Base-by-base conservation (phyloP, 1,140 invertebrate species). In the Conus betulinus region DNA sequence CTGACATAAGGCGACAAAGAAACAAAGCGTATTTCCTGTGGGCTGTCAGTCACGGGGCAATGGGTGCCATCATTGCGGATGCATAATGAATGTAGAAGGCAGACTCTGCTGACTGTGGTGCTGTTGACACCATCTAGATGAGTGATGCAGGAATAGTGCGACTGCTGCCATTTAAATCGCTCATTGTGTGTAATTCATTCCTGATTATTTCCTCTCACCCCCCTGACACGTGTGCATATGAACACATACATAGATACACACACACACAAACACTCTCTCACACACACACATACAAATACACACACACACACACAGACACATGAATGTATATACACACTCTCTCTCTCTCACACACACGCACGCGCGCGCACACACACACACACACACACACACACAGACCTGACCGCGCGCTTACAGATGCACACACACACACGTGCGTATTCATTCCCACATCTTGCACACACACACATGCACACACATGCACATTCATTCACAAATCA, bases 321-420 rank as follows among this genome's bases (percentile, higher is more conserved):
- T 39, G 60, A 1, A 55, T 51, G 27, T 55, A 82, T 60, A 25
- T 0, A 84, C 20, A 84, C 53, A 84, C 20, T 2, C 17, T 25
- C 13, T 7, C 53, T 17, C 53, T 57, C 60, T 57, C 60, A 63
- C 25, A 23, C 52, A 57, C 83, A 57, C 23, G 57, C 25, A 60
- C 53, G n/a, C 83, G 57, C 52, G n/a, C 53, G n/a, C 53, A 84
- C 83, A 57, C 60, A 84, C 83, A 84, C 83, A 67, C 27, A 71
- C 60, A 85, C 57, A 85, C 57, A 83, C 57, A 67, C 52, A 88
- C 51, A 88, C 39, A 84, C 51, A 88, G 52, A 83, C 51, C 83
- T n/a, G 51, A 51, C 71, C 67, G 84, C 67, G 71, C 67, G 84
- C 60, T 67, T 57, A 85, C 84, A 67, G n/a, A 85, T 57, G 67